Evolutionary conservation across 2,888 invertebrate species (phyloP), one percentile per base, ranked within the genome.

Genomic region (Phragmatobia fuliginosa): DNA sequence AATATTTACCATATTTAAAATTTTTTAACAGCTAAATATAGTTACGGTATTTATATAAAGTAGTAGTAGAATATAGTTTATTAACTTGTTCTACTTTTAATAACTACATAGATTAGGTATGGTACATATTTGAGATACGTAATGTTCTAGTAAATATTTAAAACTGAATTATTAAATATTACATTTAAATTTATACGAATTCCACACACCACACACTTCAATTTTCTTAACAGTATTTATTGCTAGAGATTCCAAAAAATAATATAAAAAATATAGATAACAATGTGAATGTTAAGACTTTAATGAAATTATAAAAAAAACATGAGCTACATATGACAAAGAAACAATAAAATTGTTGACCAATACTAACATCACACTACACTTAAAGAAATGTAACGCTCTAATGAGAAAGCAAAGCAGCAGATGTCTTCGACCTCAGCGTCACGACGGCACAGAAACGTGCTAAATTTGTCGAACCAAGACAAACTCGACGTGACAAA

Each of bases 371-470:
- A 68, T 76, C 80, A 76, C 70, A 75, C 80, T 75, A 81, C 76
- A 83, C 76, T 77, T 77, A 87, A 86, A 88, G 83, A 92, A 92
- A 88, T 90, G 90, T 92, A 90, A 92, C 90, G 91, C 88, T 92
- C 93, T 94, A 94, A 94, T 91, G 91, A 90, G 87, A 90, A 88
- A 90, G 91, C 89, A 91, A 92, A 92, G 88, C 86, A 85, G 79
- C 87, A 86, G 87, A 88, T 88, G 92, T 90, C 91, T 91, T 83
- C 88, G 91, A 93, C 91, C 91, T 85, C 85, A 59, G 67, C 85
- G 88, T 92, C 88, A 92, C 89, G 88, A 89, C 88, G 87, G 86
- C 90, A 83, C 83, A 88, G 81, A 85, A 89, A 92, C 85, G 93
- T 93, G 94, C 93, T 94, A 94, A 94, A 93, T 92, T 91, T 87